Base-by-base conservation (phyloP, 1,140 invertebrate genomes). In the Polypedilum pembai region DNA sequence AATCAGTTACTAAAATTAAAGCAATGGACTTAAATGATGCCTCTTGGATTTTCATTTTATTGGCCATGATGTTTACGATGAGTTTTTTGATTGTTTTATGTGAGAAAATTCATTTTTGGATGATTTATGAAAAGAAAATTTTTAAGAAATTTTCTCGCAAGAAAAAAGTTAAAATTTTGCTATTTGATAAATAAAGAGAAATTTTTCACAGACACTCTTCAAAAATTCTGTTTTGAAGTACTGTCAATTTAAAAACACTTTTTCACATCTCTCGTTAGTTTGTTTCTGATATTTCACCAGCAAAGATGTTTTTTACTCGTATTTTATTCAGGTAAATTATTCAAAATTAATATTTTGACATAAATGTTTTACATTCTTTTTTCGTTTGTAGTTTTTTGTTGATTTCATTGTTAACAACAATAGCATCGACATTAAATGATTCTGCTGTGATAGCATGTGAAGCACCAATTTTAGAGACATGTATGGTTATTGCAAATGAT, bases 1-100 rank as follows among this genome's bases (percentile, higher is more conserved):
- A 41, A 12, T 17, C 5, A 77, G 76, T 33, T 75, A 76, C 10
- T 69, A 76, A 18, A 63, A 40, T 56, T 24, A 77, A 77, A 7
- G 78, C 80, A 65, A 78, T 81, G 17, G 80, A 80, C 74, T 73
- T 81, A 0, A 76, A 79, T 56, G 77, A 81, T 74, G 79, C 80
- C 76, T 77, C 78, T 8, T 79, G 80, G 18, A 78, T 79, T 5
- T 76, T 81, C 7, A 76, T 79, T 2, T 73, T 78, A 4, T 72
- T 81, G 12, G 41, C 73, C 0, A 66, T 79, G 7, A 78, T 76
- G 45, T 79, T 79, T 76, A 1, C 81, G 72, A 76, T 56, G 33
- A 80, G 79, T 56, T 56, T 56, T 75, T 41, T 56, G 3, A 0
- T 75, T 40, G 77, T 78, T 8, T 77, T 81, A 63, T 20, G 78